A percentile compares a stretch with the other conserved stretches of the same genome.
phyloP scores from a whole-genome alignment of 2,113 vertebrate genomes.

The Eclectus roratus region DNA sequence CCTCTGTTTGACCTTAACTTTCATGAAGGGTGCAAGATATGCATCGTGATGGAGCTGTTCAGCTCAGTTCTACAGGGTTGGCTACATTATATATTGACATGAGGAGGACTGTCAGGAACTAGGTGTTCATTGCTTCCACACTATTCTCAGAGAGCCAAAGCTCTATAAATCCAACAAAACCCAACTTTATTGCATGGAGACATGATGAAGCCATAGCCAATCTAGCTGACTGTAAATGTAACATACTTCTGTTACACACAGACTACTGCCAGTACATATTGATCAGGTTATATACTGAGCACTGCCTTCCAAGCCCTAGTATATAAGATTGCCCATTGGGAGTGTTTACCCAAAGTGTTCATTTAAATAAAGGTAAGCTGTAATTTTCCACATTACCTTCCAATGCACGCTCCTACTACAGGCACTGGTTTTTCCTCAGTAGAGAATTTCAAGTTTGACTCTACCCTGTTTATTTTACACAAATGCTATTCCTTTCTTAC shows the following conservation, averaged over 20 bases:
- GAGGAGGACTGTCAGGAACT: not conserved
- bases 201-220: not conserved
- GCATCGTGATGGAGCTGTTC: accelerated
- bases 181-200: not conserved
- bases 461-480: constrained; percentile 17
- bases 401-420: not conserved
- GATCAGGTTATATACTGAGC: not conserved
- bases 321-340: not conserved
- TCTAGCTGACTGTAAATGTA: not conserved
- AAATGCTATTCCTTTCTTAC: constrained; percentile 30
- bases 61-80: not conserved
- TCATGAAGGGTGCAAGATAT: not conserved
- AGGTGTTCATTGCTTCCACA: not conserved
- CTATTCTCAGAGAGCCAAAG: not conserved
- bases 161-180: not conserved
- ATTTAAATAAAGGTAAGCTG: not conserved
- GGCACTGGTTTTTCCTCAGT: not conserved
- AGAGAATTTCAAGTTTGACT: not conserved
- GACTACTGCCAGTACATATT: not conserved
- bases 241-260: not conserved
- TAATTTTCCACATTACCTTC: not conserved
- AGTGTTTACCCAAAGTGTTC: not conserved
- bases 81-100: accelerated
- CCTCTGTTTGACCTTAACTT: not conserved
- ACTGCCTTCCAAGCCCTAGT: not conserved